Conservation (phyloP, 2,888 invertebrate species). For the Unio pictorum region DNA sequence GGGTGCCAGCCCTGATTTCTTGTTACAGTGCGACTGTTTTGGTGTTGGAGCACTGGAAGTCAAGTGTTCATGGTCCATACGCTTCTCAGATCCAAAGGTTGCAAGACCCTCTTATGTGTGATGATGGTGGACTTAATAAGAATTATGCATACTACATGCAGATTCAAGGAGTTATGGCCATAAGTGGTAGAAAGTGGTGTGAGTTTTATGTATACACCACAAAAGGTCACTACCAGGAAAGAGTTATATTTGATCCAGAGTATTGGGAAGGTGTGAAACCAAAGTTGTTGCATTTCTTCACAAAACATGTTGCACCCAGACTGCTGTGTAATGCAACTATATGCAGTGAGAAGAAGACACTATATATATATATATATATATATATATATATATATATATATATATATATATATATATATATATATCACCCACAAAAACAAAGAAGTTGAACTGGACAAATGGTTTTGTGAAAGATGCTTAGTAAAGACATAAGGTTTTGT, state of each 20-base stretch:
- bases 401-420: too few species aligned
- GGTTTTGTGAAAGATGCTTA: too few species aligned
- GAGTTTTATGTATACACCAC: not conserved
- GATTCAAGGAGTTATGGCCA: conserved; percentile 16
- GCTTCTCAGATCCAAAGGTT: too few species aligned
- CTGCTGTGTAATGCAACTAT: not conserved
- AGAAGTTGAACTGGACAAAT: too few species aligned
- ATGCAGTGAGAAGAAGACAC: too few species aligned
- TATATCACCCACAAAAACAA: too few species aligned
- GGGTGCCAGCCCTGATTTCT: conserved; percentile 4
- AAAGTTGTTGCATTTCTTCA: conserved; percentile 3
- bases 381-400: too few species aligned
- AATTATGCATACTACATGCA: conserved; percentile 5
- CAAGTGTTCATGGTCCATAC: not conserved
- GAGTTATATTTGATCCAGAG: conserved; percentile 7
- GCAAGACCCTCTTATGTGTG: too few species aligned
- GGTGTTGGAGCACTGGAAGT: conserved; percentile 6
- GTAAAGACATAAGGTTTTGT: too few species aligned
- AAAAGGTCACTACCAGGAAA: conserved; percentile 2
- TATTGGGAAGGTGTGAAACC: not conserved
- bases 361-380: too few species aligned
- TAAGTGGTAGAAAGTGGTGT: conserved; percentile 11
- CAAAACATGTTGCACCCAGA: not conserved
- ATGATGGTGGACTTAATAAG: too few species aligned
- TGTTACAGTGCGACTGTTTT: conserved; percentile 5